Percentiles rank a stretch among this genome's conserved stretches.
Evolutionary conservation across 2,113 vertebrate genomes (phyloP).

Genomic region (Tautogolabrus adspersus): DNA sequence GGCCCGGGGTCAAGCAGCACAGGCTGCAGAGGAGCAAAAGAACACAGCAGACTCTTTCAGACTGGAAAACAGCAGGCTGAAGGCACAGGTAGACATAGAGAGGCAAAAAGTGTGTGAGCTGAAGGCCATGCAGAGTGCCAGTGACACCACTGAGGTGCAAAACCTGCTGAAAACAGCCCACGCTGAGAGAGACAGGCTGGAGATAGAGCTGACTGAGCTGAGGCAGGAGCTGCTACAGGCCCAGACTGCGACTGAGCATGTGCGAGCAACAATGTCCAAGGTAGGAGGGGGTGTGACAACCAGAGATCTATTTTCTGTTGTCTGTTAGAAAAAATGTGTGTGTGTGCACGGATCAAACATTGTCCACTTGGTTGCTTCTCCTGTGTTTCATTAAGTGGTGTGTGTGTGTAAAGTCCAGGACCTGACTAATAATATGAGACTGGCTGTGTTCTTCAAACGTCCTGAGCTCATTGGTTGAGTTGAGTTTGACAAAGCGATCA

Average conservation of each 20-base stretch:
- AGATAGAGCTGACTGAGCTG: conserved; percentile 86
- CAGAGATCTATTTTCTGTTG: background rate
- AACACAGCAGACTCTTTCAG: conserved; percentile 84
- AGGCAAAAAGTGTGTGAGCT: conserved; percentile 87
- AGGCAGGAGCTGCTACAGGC: conserved; percentile 89
- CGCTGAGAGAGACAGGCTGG: conserved; percentile 89
- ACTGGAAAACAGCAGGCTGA: conserved; percentile 88
- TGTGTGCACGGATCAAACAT: background rate
- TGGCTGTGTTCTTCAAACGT: conserved; percentile 4
- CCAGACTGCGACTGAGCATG: conserved; percentile 85
- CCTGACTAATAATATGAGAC: conserved; percentile 23
- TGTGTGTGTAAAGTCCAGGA: background rate
- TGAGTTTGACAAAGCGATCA: conserved; percentile 5
- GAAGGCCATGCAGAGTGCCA: conserved; percentile 80
- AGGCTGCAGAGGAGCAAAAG: conserved; percentile 84
- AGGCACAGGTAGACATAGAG: conserved; percentile 89
- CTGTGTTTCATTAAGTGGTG: conserved; percentile 3
- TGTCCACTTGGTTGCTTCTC: conserved; percentile 10
- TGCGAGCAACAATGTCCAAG: conserved; percentile 86
- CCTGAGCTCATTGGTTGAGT: background rate
- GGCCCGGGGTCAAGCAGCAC: conserved; percentile 63
- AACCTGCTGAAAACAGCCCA: conserved; percentile 87
- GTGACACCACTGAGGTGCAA: conserved; percentile 86
- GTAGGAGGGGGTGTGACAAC: conserved; percentile 70
- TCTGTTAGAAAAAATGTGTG: background rate